Percentiles rank a stretch among this genome's conserved stretches.
Evolutionary conservation across 2,113 vertebrate genomes (phyloP).

Genomic region (Tetrao urogallus): DNA sequence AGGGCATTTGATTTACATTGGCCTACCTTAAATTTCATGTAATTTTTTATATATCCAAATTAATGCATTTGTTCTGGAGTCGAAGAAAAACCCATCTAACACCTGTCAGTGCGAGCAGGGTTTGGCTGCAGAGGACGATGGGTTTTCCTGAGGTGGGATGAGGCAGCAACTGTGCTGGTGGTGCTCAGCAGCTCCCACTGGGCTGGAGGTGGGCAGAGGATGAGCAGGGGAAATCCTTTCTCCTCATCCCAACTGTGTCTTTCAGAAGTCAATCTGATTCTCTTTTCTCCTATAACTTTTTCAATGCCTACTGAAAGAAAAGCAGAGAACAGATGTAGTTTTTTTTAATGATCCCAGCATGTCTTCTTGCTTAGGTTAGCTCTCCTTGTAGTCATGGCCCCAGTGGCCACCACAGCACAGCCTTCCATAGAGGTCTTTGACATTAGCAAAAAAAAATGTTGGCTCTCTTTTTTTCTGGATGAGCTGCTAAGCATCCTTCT

Average conservation of each 20-base stretch:
- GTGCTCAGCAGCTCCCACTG: accelerated
- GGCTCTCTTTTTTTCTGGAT: neutral
- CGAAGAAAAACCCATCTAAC: neutral
- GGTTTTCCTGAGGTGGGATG: neutral
- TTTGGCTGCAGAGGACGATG: neutral
- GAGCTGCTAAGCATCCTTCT: neutral
- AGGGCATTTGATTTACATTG: conserved; percentile 44
- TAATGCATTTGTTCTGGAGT: neutral
- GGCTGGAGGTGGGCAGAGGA: neutral
- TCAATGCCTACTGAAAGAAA: neutral
- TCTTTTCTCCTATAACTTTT: neutral
- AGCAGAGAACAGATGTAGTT: accelerated
- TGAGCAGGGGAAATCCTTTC: neutral
- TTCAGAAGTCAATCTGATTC: neutral
- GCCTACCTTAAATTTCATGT: conserved; percentile 33
- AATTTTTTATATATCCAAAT: conserved; percentile 21
- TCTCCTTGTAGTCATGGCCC: accelerated
- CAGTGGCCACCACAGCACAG: neutral
- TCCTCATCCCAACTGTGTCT: neutral
- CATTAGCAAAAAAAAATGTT: neutral
- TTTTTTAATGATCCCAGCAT: neutral
- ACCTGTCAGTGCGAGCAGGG: neutral
- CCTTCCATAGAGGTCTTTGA: neutral
- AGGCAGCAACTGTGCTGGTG: too few species aligned
- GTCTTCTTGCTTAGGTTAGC: neutral